Conservation (phyloP, 2,888 invertebrate species). For the Poecilobothrus nobilitatus region DNA sequence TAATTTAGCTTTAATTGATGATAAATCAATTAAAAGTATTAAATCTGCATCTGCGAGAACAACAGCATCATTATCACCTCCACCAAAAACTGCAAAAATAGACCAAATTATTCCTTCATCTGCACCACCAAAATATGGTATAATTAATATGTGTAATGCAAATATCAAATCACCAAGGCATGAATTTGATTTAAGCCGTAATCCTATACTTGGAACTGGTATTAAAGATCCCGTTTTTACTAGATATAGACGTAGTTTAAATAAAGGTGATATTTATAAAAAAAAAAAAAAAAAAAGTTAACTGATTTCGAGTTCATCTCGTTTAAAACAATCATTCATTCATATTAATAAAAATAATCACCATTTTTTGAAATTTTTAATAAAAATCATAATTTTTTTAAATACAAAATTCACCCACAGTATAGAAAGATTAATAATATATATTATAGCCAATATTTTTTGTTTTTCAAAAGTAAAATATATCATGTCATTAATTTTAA, state of each 20-base stretch:
- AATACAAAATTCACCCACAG: too few relatives aligned
- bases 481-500: too few relatives aligned
- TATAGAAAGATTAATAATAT: too few relatives aligned
- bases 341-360: too few relatives aligned
- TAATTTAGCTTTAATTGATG: background rate
- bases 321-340: too few relatives aligned
- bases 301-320: too few relatives aligned
- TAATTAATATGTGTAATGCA: slow-evolving; percentile 1
- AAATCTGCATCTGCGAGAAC: background rate
- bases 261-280: slow-evolving; percentile 1
- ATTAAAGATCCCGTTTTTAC: background rate
- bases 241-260: background rate
- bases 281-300: too few relatives aligned
- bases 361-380: too few relatives aligned
- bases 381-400: too few relatives aligned
- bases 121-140: background rate
- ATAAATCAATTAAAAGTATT: background rate
- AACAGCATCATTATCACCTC: background rate
- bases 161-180: background rate
- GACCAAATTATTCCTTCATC: background rate
- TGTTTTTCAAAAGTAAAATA: too few relatives aligned
- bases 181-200: background rate
- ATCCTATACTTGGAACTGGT: background rate
- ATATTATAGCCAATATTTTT: too few relatives aligned
- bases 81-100: background rate